Conservation (phyloP, 2,797 vertebrate species). For the Pagetopsis macropterus region DNA sequence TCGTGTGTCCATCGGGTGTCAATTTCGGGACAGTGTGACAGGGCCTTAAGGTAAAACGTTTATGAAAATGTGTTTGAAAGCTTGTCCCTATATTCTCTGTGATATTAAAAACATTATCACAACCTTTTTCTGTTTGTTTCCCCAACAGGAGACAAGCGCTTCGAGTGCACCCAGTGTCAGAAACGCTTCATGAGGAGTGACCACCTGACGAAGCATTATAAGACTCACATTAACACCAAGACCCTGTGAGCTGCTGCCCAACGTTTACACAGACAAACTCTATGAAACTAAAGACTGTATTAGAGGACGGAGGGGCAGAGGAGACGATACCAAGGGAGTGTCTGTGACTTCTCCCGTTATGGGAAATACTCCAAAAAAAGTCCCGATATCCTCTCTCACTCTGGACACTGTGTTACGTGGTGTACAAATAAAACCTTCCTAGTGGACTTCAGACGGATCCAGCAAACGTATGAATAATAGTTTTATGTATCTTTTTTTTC, state of each 20-base stretch:
- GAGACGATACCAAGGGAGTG: slow-evolving; percentile 14
- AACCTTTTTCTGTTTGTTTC: not conserved
- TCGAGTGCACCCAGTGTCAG: slow-evolving; percentile 97
- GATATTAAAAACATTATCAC: not conserved
- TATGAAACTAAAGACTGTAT: slow-evolving; percentile 47
- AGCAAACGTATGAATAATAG: slow-evolving; percentile 40
- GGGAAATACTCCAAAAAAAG: slow-evolving; percentile 51
- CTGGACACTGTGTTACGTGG: slow-evolving; percentile 51
- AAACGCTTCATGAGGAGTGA: slow-evolving; percentile 99
- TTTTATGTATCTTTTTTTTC: slow-evolving; percentile 21
- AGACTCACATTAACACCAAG: slow-evolving; percentile 98
- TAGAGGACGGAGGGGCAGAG: slow-evolving; percentile 34
- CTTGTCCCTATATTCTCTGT: not conserved
- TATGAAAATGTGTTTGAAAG: no score
- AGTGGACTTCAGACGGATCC: slow-evolving; percentile 51
- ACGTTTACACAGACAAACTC: slow-evolving; percentile 29
- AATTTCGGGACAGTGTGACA: no score
- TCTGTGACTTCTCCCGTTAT: slow-evolving; percentile 56
- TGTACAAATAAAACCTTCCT: slow-evolving; percentile 62
- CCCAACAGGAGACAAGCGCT: slow-evolving; percentile 93
- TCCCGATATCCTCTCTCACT: slow-evolving; percentile 30
- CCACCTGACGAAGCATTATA: slow-evolving; percentile 98
- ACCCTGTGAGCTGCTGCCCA: slow-evolving; percentile 86
- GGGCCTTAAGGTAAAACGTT: no score
- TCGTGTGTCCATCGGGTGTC: no score